Conservation (phyloP, 2,797 vertebrate genomes). For the Heliangelus exortis region DNA sequence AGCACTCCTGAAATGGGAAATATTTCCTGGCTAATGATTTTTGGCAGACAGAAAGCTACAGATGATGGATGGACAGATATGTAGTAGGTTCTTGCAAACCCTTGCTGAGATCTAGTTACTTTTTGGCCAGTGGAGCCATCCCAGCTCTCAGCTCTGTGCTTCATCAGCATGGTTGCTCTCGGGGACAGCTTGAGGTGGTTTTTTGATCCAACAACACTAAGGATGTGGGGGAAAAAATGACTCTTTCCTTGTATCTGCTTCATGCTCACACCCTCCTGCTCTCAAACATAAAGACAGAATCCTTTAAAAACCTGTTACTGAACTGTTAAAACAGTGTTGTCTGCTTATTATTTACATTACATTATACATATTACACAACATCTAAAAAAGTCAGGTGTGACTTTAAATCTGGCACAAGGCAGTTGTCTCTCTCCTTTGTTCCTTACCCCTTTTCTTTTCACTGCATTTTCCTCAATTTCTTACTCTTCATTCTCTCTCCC, state of each 20-base stretch:
- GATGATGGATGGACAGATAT: not conserved
- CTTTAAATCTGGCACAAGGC: not conserved
- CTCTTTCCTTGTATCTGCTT: not conserved
- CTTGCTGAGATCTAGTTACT: not conserved
- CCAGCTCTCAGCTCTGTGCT: not conserved
- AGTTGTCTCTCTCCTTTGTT: not conserved
- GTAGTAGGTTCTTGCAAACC: not conserved
- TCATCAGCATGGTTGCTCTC: not conserved
- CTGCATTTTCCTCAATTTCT: not conserved
- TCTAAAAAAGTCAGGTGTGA: not conserved
- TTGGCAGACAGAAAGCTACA: not conserved
- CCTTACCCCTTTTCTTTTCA: not conserved
- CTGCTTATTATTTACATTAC: not conserved
- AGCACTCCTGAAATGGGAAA: not conserved
- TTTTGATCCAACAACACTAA: not conserved
- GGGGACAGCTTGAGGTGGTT: not conserved
- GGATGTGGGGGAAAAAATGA: not conserved
- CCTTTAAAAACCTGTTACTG: not conserved
- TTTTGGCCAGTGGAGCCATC: not conserved
- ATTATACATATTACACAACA: not conserved
- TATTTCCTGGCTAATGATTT: not conserved
- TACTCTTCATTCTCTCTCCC: not conserved
- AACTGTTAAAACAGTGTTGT: not conserved
- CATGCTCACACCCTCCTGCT: not conserved
- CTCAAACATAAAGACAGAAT: not conserved